Conservation (phyloP, 2,797 vertebrate genomes). For the Chrosomus eos region DNA sequence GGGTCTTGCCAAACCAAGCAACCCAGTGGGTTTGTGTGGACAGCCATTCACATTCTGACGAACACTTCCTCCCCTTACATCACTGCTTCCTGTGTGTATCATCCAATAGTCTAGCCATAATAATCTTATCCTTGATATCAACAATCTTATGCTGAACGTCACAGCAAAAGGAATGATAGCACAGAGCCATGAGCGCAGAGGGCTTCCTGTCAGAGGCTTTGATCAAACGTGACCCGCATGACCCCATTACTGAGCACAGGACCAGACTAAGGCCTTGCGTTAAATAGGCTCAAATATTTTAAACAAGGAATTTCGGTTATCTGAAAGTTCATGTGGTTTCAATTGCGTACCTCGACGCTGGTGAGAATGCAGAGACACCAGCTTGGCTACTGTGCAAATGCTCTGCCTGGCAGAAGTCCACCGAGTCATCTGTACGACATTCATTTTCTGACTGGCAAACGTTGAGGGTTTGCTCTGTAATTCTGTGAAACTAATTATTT, state of each 20-base stretch:
- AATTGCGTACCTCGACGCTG: constrained; percentile 15
- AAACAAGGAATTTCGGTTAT: constrained; percentile 28
- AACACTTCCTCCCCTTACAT: constrained; percentile 69
- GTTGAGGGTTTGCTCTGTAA: background rate
- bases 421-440: constrained; percentile 20
- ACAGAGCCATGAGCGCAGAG: background rate
- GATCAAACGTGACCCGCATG: constrained; percentile 24
- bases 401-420: constrained; percentile 23
- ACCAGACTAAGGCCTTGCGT: constrained; percentile 31
- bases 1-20: constrained; percentile 54
- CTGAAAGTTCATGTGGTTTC: constrained; percentile 33
- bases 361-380: constrained; percentile 27
- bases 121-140: constrained; percentile 46
- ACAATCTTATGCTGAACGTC: background rate
- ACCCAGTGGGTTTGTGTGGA: constrained; percentile 39
- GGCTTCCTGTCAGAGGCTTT: constrained; percentile 38
- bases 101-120: constrained; percentile 61
- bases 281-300: constrained; percentile 35
- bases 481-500: constrained; percentile 37
- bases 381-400: constrained; percentile 36
- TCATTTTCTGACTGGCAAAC: constrained; percentile 10
- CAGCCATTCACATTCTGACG: constrained; percentile 62
- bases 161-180: constrained; percentile 3
- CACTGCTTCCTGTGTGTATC: constrained; percentile 64
- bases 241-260: constrained; percentile 21